Conservation (phyloP, 2,888 invertebrate genomes). For the Ophion ellenae region DNA sequence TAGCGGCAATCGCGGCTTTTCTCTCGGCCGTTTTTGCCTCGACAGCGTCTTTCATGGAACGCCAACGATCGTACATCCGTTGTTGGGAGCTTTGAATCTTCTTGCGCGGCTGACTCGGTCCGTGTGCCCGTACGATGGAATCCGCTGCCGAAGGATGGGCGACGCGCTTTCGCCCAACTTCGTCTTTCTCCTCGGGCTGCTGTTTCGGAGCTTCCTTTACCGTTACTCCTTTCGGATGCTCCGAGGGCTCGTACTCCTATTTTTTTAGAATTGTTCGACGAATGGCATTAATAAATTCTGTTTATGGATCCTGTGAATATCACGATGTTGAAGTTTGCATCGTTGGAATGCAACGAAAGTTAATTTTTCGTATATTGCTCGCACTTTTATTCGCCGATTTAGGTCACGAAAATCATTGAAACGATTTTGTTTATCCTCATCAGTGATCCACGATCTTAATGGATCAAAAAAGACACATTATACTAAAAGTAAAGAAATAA, state of each 20-base stretch:
- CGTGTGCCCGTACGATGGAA: conserved; percentile 71
- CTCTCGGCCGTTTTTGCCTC: conserved; percentile 75
- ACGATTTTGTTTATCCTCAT: too few species aligned
- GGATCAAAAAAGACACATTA: too few species aligned
- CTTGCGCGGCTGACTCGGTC: conserved; percentile 74
- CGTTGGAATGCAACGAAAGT: too few species aligned
- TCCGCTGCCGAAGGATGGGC: conserved; percentile 86
- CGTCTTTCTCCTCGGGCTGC: conserved; percentile 74
- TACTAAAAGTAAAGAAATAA: too few species aligned
- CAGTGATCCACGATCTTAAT: too few species aligned
- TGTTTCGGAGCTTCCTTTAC: conserved; percentile 71
- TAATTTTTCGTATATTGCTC: too few species aligned
- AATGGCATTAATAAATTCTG: neutral
- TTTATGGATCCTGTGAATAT: neutral
- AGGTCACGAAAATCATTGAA: too few species aligned
- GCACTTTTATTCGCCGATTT: too few species aligned
- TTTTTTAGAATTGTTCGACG: neutral
- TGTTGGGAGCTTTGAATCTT: conserved; percentile 77
- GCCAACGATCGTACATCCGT: conserved; percentile 81
- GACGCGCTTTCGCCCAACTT: conserved; percentile 87
- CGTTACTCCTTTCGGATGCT: conserved; percentile 75
- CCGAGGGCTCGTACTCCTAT: conserved; percentile 80
- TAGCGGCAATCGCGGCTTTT: conserved; percentile 33
- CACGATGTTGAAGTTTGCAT: too few species aligned
- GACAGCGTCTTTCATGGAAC: conserved; percentile 76